These are phyloP conservation scores for Gymnocephalus cernua DNA, from an alignment of 2,113 vertebrate species.

Conservation along the genomic window DNA sequence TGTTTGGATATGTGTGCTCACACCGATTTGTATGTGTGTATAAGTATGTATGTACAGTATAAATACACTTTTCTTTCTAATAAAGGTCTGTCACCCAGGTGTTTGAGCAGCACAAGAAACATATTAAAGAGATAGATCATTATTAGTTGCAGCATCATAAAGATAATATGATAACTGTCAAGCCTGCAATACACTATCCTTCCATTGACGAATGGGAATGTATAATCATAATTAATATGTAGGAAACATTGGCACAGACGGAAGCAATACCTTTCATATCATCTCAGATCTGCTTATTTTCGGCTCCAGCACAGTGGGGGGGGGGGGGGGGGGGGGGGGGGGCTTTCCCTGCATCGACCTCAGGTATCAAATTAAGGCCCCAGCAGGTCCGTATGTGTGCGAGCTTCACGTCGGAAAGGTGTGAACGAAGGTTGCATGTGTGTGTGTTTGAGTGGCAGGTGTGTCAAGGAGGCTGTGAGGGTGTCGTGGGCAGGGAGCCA, in stretches of 20 bases:
- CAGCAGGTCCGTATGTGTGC: slow-evolving; percentile 67
- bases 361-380: slow-evolving; percentile 75
- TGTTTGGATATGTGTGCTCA: not conserved
- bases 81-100: no score
- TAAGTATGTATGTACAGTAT: not conserved
- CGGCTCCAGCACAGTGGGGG: not conserved
- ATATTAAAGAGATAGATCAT: no score
- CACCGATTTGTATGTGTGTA: not conserved
- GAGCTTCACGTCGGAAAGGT: slow-evolving; percentile 55
- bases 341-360: not conserved
- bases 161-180: not conserved
- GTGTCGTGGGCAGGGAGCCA: slow-evolving; percentile 58
- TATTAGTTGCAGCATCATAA: no score
- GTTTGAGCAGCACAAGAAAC: no score
- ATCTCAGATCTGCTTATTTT: not conserved
- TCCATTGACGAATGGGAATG: not conserved
- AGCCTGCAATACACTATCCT: not conserved
- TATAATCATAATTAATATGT: not conserved
- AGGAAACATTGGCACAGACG: not conserved
- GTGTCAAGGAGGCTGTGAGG: slow-evolving; percentile 55
- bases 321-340: no score
- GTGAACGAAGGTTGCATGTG: slow-evolving; percentile 30
- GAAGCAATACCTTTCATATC: not conserved
- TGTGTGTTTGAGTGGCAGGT: slow-evolving; percentile 62
- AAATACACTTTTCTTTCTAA: no score